A percentile compares a stretch with the other conserved stretches of the same genome.
phyloP scores from a whole-genome alignment of 2,888 invertebrate genomes.

The Sarcophaga carnaria region DNA sequence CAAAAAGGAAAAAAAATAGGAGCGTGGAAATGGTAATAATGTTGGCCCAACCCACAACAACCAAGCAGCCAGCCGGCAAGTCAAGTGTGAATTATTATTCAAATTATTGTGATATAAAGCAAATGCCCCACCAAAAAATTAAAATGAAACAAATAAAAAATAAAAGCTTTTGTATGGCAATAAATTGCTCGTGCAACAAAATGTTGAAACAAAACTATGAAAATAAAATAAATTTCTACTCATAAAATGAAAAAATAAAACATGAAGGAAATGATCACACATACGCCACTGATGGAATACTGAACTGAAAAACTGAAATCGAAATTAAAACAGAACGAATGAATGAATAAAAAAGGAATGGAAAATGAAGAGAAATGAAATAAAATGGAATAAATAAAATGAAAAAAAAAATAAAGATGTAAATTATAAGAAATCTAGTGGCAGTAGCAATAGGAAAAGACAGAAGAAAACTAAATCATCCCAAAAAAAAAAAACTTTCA shows the following conservation, averaged over 20 bases:
- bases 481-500: background rate
- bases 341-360: conserved; percentile 51
- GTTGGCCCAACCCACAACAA: conserved; percentile 66
- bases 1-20: background rate
- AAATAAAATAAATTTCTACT: background rate
- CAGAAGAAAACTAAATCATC: background rate
- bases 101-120: conserved; percentile 71
- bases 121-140: conserved; percentile 70
- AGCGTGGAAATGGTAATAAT: conserved; percentile 5
- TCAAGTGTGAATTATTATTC: conserved; percentile 78
- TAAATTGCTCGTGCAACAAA: conserved; percentile 21
- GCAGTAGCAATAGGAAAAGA: background rate
- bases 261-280: conserved; percentile 65
- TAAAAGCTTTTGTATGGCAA: background rate
- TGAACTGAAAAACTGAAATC: conserved; percentile 65
- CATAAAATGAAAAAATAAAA: conserved; percentile 67
- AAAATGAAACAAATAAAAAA: conserved; percentile 3
- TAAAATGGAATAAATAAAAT: background rate
- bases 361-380: background rate
- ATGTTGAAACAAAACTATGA: conserved; percentile 27
- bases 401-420: conserved; percentile 74
- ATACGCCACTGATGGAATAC: conserved; percentile 64
- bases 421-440: conserved; percentile 75
- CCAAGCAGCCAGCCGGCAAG: conserved; percentile 72
- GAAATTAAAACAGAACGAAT: conserved; percentile 31